These are phyloP conservation scores for Chelonia mydas DNA, from an alignment of 2,797 vertebrate genomes.

Conservation along the genomic window DNA sequence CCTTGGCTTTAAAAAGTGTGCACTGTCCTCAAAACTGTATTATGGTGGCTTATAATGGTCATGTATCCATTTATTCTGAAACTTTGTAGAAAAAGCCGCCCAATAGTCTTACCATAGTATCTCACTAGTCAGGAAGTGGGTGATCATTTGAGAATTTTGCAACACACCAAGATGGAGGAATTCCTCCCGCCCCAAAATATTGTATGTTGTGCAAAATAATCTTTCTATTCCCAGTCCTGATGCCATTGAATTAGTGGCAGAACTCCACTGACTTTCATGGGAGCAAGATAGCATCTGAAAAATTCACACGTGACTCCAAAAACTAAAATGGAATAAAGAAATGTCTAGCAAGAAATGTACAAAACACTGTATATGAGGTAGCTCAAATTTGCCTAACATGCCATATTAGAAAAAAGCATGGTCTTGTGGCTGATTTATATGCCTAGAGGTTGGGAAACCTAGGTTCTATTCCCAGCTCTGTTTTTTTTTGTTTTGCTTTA, in stretches of 20 bases:
- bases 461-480: too few species aligned
- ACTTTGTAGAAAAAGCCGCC: not conserved
- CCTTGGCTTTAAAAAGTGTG: not conserved
- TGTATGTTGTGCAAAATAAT: not conserved
- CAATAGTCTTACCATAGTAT: not conserved
- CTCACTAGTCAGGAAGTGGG: not conserved
- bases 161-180: not conserved
- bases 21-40: not conserved
- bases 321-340: not conserved
- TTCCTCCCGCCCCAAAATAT: not conserved
- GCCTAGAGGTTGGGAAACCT: too few species aligned
- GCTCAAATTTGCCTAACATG: not conserved
- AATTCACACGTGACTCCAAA: not conserved
- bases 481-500: too few species aligned
- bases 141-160: not conserved
- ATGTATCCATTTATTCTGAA: not conserved
- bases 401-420: not conserved
- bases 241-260: not conserved
- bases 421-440: not conserved
- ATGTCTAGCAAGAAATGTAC: not conserved
- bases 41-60: not conserved
- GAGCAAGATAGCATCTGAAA: not conserved
- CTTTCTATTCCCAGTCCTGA: not conserved
- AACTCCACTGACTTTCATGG: not conserved
- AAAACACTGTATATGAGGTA: not conserved